Evolutionary conservation across 2,888 invertebrate species (phyloP), one percentile per base, ranked within the genome.

Genomic region (Conchocele bisecta): DNA sequence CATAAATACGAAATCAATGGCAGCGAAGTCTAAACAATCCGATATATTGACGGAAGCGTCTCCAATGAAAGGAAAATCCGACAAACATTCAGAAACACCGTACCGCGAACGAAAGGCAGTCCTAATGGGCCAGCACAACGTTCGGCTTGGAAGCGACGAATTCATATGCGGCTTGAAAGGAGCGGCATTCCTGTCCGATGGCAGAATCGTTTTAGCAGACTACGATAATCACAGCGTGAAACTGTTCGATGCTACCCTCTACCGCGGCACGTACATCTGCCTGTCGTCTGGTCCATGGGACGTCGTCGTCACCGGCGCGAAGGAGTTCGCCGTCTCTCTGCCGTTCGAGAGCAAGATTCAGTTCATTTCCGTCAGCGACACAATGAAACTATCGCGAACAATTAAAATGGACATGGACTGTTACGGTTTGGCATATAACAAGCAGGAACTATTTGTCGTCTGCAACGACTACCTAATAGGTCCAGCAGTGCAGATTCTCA

Each of bases 281-380:
- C 51, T 77, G 15, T 74, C 71, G 17, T 74, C 77, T 20, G 74
- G 77, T 20, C 77, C 77, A 0, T 77, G 73, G 71, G 77, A 74
- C 28, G 54, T 77, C 4, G 68, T 58, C 20, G 70, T 74, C 13
- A 74, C 70, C 0, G 70, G 70, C n/a, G 60, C 63, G 9, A 74
- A 70, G 56, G 71, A 74, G 37, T 20, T 77, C 2, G 77, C 77
- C 1, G 74, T 77, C 2, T 64, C 74, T 13, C 60, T 77, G 3
- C 77, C 77, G 6, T 74, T 74, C 58, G 77, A 74, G 51, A 74
- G 74, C 53, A 77, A 77, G 37, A 74, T 77, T 15, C 77, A 77
- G 57, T 74, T 77, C 35, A 66, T 77, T 6, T 44, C 74, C 3
- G 60, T 74, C 6, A 66, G 61, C 7, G 74, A 68, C 13, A 54